A percentile compares a stretch with the other conserved stretches of the same genome.
Evolutionary conservation across 2,797 vertebrate species (phyloP).

Genomic region (Nyctalus aviator): DNA sequence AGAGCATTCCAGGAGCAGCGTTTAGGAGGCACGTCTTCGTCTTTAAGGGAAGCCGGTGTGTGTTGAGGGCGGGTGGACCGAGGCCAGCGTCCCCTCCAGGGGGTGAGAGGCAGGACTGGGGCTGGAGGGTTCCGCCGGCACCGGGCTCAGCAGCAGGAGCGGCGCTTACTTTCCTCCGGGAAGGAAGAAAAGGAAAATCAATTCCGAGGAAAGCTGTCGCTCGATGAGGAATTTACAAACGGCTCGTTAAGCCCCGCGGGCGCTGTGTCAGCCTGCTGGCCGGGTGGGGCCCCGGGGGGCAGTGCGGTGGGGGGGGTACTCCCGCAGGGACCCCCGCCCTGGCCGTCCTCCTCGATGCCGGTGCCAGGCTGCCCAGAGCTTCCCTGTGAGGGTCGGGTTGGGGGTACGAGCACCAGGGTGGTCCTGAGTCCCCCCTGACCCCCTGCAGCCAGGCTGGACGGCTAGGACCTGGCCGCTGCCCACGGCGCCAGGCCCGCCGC

Average conservation of each 20-base stretch:
- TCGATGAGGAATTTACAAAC: neutral
- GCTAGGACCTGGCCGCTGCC: neutral
- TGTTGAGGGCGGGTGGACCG: neutral
- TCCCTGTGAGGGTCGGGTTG: rapidly evolving
- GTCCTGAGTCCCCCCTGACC: rapidly evolving
- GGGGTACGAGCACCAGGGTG: rapidly evolving
- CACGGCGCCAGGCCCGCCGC: neutral
- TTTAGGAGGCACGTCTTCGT: neutral
- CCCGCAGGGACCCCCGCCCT: neutral
- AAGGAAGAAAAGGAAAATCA: neutral
- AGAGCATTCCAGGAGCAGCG: neutral
- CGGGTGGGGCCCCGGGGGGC: rapidly evolving
- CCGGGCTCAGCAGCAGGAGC: neutral
- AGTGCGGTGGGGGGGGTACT: rapidly evolving
- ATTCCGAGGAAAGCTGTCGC: neutral
- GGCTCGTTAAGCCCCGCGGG: neutral
- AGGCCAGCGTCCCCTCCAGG: neutral
- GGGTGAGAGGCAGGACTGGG: neutral
- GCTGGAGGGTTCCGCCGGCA: neutral
- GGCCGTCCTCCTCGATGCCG: rapidly evolving
- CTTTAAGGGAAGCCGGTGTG: neutral
- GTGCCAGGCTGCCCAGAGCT: rapidly evolving
- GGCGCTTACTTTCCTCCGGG: neutral
- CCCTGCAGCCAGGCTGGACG: neutral
- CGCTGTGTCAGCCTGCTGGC: rapidly evolving